Evolutionary conservation across 1,140 invertebrate species (phyloP), one percentile per base, ranked within the genome.

Genomic region (Platorchestia sp.): DNA sequence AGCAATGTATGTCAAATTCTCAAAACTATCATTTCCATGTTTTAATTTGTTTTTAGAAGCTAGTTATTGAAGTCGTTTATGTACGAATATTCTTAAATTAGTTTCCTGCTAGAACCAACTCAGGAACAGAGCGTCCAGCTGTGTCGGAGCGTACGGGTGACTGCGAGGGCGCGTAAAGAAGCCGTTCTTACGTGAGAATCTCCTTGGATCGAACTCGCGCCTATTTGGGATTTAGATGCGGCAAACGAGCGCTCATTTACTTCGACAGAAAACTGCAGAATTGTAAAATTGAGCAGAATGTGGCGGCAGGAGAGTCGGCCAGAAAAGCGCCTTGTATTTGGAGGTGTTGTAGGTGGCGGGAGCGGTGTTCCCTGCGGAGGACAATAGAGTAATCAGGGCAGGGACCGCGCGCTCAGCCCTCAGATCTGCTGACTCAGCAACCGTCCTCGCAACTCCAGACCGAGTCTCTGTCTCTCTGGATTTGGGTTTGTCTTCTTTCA

Each of bases 381-480:
- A 93, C 91, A 93, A 93, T 93, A 44, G 91, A 45, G 91, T 93
- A 93, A 93, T 93, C 91, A 93, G 91, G 43, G 45, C 43, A 93
- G 91, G 10, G 43, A 93, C 43, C 7, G 40, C n/a, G 91, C 43
- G 14, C 22, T 44, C 91, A 14, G 43, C 45, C 36, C 27, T 42
- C 43, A 45, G 43, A 19, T 93, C 91, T 93, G 91, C 91, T 93
- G 91, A 93, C 91, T 93, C 91, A 45, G 42, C 89, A 91, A 45
- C 43, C 27, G 43, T 93, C 45, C 45, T 45, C 91, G 47, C 91
- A 93, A 93, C 91, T 45, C 91, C 91, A 44, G 43, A 22, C 43
- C 91, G 43, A 7, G 44, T 42, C 45, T 93, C 91, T 93, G 91
- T 93, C 91, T 93, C 91, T 47, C 36, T n/a, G 91, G 91, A 93